Base-by-base conservation (phyloP, 2,888 invertebrate species). In the Phengaris alcon region DNA sequence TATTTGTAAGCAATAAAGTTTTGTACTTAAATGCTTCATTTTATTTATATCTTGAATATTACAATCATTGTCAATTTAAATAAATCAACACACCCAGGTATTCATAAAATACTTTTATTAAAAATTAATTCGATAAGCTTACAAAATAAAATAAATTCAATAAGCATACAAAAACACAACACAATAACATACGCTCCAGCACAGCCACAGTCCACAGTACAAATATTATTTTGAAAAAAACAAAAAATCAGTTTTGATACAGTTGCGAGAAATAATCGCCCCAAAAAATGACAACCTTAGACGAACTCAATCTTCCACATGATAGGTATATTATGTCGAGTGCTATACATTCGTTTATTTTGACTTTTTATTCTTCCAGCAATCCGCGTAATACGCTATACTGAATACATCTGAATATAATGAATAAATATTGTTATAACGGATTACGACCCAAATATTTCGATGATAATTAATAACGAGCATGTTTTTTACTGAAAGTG, bases 1-100 rank as follows among this genome's bases (percentile, higher is more conserved):
- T 72, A 72, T 72, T 22, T 52, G 44, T 70, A 70, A 51, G 15
- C 48, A 74, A 74, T 74, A 22, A 74, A 59, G n/a, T 59, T 74
- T 74, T 74, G 55, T 74, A 74, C 44, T 59, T 15, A 57, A 44
- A 44, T 59, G 44, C 35, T 12, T 7, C 22, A 22, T 74, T 74
- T 52, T 59, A 73, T 51, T 22, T 73, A 6, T 15, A 52, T 7
- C 6, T 73, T 54, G 6, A 12, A 22, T 13, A 6, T 15, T 13
- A 15, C 22, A 35, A 64, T 35, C 8, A 10, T 15, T 57, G n/a
- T 57, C 15, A 15, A 57, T 15, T 15, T 57, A 8, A 8, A 15
- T 22, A 22, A n/a, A 59, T 10, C 10, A 52, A 9, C 12, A 52
- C 52, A 10, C 22, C 22, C 8, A 64, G 12, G 12, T 44, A 44